Evolutionary conservation across 1,140 invertebrate species (phyloP).

Genomic region (Ganaspis sp.): DNA sequence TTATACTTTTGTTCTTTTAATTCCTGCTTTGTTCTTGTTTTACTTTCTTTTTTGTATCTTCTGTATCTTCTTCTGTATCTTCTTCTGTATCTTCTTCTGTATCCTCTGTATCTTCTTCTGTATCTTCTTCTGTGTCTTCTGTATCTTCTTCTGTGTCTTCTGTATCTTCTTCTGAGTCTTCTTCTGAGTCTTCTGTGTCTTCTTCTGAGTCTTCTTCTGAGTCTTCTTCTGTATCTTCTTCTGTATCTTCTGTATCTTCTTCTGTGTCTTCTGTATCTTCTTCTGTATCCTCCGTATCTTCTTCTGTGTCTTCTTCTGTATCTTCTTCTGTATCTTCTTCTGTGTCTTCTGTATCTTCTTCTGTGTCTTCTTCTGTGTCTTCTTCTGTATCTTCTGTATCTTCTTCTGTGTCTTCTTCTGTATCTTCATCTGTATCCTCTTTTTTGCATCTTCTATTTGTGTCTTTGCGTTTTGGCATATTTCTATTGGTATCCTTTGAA

Average conservation of each 20-base stretch:
- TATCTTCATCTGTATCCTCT: not conserved
- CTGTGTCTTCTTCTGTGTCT: too few species aligned
- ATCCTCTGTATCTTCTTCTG: not conserved
- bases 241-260: not conserved
- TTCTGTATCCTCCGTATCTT: too few species aligned
- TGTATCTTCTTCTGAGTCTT: not conserved
- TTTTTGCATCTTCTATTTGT: not conserved
- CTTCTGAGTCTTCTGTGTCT: not conserved
- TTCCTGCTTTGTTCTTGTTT: too few species aligned
- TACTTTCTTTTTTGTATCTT: too few species aligned
- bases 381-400: too few species aligned
- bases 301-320: too few species aligned
- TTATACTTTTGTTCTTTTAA: too few species aligned
- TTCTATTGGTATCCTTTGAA: too few species aligned
- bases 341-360: not conserved
- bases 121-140: not conserved
- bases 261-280: not conserved
- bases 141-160: not conserved
- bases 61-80: too few species aligned
- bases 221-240: not conserved
- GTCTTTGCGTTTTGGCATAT: too few species aligned
- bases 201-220: not conserved
- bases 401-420: too few species aligned
- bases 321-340: not conserved
- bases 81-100: too few species aligned